phyloP scores from a whole-genome alignment of 2,113 vertebrate species.

The Thymallus thymallus region DNA sequence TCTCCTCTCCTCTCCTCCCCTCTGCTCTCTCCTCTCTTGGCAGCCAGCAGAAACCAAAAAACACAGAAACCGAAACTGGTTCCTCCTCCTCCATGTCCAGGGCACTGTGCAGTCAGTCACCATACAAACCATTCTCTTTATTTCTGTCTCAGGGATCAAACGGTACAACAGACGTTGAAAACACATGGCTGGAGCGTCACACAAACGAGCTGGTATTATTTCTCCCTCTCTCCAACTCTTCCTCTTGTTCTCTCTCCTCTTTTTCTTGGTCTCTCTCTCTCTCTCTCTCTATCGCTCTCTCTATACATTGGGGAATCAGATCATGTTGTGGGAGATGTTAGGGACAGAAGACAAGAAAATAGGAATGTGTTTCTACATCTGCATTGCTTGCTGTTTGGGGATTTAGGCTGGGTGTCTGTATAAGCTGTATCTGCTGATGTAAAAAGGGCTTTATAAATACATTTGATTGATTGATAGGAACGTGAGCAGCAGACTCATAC shows the following conservation, averaged over 20 bases:
- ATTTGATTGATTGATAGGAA: too few relatives aligned
- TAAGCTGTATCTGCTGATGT: too few relatives aligned
- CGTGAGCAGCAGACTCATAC: constrained; percentile 15
- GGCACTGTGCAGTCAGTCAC: not conserved
- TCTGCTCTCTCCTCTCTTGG: not conserved
- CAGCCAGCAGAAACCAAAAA: not conserved
- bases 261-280: not conserved
- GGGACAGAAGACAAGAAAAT: constrained; percentile 1
- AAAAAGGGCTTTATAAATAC: too few relatives aligned
- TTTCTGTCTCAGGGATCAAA: too few relatives aligned
- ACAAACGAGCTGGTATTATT: not conserved
- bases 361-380: constrained; percentile 11
- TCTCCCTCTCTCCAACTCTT: not conserved
- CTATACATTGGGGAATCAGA: constrained; percentile 15
- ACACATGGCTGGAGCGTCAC: too few relatives aligned
- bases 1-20: not conserved
- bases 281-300: not conserved
- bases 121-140: too few relatives aligned
- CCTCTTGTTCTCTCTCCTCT: not conserved
- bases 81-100: not conserved
- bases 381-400: too few relatives aligned
- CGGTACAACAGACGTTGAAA: too few relatives aligned
- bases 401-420: too few relatives aligned
- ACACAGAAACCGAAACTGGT: not conserved
- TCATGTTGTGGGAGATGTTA: constrained; percentile 7